These are phyloP conservation scores for Leucozona laternaria DNA, from an alignment of 2,888 invertebrate species.

Conservation along the genomic window DNA sequence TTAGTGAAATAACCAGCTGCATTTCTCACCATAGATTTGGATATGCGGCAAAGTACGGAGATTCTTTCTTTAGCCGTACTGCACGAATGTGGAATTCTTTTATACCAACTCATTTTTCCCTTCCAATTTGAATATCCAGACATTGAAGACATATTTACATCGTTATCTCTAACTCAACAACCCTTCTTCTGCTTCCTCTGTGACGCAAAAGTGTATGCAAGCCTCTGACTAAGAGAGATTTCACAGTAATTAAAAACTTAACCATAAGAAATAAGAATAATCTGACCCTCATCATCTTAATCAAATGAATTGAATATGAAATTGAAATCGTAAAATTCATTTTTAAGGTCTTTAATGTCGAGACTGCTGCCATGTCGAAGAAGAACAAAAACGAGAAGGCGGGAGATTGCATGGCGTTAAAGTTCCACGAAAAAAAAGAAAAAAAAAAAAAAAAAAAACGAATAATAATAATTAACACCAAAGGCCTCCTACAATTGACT, in stretches of 20 bases:
- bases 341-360: constrained; percentile 25
- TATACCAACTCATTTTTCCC: too few relatives aligned
- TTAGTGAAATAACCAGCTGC: too few relatives aligned
- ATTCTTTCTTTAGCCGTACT: too few relatives aligned
- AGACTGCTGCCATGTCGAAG: neutral
- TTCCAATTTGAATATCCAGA: too few relatives aligned
- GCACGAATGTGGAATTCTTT: too few relatives aligned
- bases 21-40: too few relatives aligned
- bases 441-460: too few relatives aligned
- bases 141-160: too few relatives aligned
- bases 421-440: constrained; percentile 22
- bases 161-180: too few relatives aligned
- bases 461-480: constrained; percentile 74
- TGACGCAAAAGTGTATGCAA: too few relatives aligned
- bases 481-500: constrained; percentile 71
- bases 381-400: neutral
- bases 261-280: constrained; percentile 3
- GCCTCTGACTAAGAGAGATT: neutral
- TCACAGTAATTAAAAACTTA: constrained; percentile 32
- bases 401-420: constrained; percentile 13
- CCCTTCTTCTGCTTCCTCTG: too few relatives aligned
- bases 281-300: constrained; percentile 54
- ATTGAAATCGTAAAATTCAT: constrained; percentile 52
- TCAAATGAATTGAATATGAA: constrained; percentile 49
- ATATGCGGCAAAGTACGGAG: too few relatives aligned